phyloP scores from a whole-genome alignment of 2,797 vertebrate species.

The Notolepis coatsorum region DNA sequence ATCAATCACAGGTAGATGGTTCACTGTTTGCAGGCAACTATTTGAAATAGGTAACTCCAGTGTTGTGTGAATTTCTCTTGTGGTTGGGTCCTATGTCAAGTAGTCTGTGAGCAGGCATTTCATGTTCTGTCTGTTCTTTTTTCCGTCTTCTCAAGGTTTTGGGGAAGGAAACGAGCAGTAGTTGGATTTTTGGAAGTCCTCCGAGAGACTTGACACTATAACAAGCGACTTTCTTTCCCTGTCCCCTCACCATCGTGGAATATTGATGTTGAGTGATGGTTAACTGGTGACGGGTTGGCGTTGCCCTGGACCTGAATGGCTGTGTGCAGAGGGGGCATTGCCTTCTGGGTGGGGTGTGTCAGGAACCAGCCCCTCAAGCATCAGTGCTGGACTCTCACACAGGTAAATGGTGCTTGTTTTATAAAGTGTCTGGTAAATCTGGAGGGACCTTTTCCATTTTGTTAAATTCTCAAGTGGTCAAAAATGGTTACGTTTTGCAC shows the following conservation, averaged over 20 bases:
- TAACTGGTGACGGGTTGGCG: slow-evolving; percentile 57
- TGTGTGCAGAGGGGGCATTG: slow-evolving; percentile 77
- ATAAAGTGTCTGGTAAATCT: too few species aligned
- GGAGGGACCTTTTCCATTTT: too few species aligned
- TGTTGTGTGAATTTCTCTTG: too few species aligned
- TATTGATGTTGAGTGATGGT: slow-evolving; percentile 58
- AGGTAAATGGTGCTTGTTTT: slow-evolving; percentile 66
- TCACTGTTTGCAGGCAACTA: too few species aligned
- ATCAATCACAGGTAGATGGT: too few species aligned
- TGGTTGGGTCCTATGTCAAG: too few species aligned
- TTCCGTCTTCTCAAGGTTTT: slow-evolving; percentile 26
- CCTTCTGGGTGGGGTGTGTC: slow-evolving; percentile 78
- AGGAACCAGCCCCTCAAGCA: slow-evolving; percentile 62
- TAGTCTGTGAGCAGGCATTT: too few species aligned
- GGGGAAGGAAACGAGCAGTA: neutral
- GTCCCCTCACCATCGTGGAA: neutral
- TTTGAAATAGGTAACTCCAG: too few species aligned
- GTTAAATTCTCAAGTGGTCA: too few species aligned
- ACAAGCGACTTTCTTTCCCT: too few species aligned
- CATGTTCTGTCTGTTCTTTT: neutral
- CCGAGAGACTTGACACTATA: too few species aligned
- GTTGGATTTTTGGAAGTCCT: neutral
- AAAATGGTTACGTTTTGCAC: too few species aligned
- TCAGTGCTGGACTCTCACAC: slow-evolving; percentile 62
- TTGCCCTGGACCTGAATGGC: slow-evolving; percentile 79